These are phyloP conservation scores for Agonum fuliginosum DNA, from an alignment of 2,888 invertebrate species.

Conservation along the genomic window DNA sequence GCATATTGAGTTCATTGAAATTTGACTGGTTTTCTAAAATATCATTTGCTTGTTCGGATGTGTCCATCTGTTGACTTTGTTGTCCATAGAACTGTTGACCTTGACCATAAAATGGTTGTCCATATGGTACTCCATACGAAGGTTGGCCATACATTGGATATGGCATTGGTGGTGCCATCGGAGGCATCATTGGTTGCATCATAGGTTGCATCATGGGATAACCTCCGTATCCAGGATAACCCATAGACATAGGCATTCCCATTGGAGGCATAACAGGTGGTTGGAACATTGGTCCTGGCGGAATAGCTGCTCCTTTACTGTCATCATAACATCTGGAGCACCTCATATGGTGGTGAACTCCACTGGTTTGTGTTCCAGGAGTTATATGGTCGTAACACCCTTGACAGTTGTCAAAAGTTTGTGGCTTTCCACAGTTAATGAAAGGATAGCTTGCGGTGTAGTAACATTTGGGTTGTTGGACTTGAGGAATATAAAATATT, in stretches of 20 bases:
- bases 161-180: no score
- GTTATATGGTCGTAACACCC: conserved; percentile 70
- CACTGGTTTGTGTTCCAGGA: background rate
- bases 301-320: conserved; percentile 67
- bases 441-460: conserved; percentile 70
- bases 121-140: conserved; percentile 3
- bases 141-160: background rate
- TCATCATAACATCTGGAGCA: conserved; percentile 68
- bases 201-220: background rate
- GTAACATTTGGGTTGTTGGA: conserved; percentile 69
- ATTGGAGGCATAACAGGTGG: conserved; percentile 43
- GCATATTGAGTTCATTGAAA: conserved; percentile 13
- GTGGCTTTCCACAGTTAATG: conserved; percentile 66
- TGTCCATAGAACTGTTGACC: conserved; percentile 11
- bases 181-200: background rate
- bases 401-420: conserved; percentile 65
- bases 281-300: conserved; percentile 68
- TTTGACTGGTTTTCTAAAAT: conserved; percentile 7
- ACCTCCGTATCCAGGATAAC: background rate
- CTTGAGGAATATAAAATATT: conserved; percentile 69
- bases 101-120: background rate
- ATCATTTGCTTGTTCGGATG: background rate
- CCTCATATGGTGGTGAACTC: conserved; percentile 39
- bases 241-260: background rate
- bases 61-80: background rate